phyloP scores from a whole-genome alignment of 2,888 invertebrate species.

The Rutpela maculata region DNA sequence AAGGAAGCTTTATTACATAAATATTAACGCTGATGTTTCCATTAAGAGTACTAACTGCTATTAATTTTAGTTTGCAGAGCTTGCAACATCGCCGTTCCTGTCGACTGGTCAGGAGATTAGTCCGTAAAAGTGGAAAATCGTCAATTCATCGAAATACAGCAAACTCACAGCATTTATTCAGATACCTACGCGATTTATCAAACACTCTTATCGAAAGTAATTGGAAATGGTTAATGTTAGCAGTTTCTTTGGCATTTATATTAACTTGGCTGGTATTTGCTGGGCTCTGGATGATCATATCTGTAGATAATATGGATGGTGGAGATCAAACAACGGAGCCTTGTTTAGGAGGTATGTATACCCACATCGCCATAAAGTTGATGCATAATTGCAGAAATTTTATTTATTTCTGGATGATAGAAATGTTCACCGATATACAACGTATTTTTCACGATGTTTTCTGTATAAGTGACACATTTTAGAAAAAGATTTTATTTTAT shows the following conservation, averaged over 20 bases:
- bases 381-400: too few relatives aligned
- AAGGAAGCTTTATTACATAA: background rate
- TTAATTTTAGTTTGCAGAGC: constrained; percentile 49
- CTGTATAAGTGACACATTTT: too few relatives aligned
- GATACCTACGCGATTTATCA: constrained; percentile 75
- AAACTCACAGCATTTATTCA: constrained; percentile 52
- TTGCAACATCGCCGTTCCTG: constrained; percentile 51
- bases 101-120: constrained; percentile 58
- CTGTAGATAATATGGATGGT: constrained; percentile 85
- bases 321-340: constrained; percentile 74
- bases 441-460: too few relatives aligned
- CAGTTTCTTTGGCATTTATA: constrained; percentile 80
- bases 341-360: constrained; percentile 60
- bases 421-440: too few relatives aligned
- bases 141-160: constrained; percentile 61
- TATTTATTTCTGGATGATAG: too few relatives aligned
- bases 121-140: constrained; percentile 64
- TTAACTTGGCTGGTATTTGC: constrained; percentile 88
- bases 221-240: constrained; percentile 83
- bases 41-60: background rate
- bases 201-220: constrained; percentile 82
- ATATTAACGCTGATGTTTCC: background rate
- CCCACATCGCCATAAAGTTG: too few relatives aligned
- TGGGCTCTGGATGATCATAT: constrained; percentile 85
- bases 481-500: too few relatives aligned